A percentile compares a stretch with the other conserved stretches of the same genome.
phyloP scores from a whole-genome alignment of 2,797 vertebrate genomes.

The Chaunax sp. region DNA sequence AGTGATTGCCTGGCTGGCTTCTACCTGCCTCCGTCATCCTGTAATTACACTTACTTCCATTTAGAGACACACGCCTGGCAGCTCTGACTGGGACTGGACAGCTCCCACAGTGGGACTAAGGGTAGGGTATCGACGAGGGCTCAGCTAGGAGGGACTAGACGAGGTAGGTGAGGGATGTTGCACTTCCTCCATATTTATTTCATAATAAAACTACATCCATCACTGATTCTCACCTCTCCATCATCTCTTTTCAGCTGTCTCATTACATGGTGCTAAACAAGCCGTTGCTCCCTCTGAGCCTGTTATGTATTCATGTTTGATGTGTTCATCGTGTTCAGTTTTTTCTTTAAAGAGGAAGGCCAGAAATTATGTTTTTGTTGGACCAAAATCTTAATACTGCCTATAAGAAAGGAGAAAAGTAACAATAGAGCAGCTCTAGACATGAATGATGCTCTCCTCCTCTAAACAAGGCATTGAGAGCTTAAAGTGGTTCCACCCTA shows the following conservation, averaged over 20 bases:
- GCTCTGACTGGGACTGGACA: slow-evolving; percentile 58
- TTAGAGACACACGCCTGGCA: slow-evolving; percentile 72
- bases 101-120: slow-evolving; percentile 44
- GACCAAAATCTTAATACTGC: background rate
- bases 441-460: slow-evolving; percentile 18
- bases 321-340: too few species aligned
- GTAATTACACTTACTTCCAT: slow-evolving; percentile 83
- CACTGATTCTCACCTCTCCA: slow-evolving; percentile 15
- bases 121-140: slow-evolving; percentile 26
- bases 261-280: slow-evolving; percentile 10
- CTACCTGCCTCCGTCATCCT: slow-evolving; percentile 76
- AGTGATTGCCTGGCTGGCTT: slow-evolving; percentile 81
- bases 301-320: background rate
- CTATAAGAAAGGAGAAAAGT: slow-evolving; percentile 17
- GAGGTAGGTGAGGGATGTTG: slow-evolving; percentile 18
- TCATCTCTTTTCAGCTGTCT: slow-evolving; percentile 19
- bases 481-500: slow-evolving; percentile 20
- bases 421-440: slow-evolving; percentile 28
- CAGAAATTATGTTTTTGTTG: background rate
- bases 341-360: background rate
- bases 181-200: slow-evolving; percentile 20
- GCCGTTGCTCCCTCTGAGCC: background rate
- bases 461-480: slow-evolving; percentile 41
- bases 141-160: slow-evolving; percentile 10
- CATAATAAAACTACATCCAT: slow-evolving; percentile 7